Base-by-base conservation (phyloP, 1,140 invertebrate genomes). In the Hesperophylax magnus region DNA sequence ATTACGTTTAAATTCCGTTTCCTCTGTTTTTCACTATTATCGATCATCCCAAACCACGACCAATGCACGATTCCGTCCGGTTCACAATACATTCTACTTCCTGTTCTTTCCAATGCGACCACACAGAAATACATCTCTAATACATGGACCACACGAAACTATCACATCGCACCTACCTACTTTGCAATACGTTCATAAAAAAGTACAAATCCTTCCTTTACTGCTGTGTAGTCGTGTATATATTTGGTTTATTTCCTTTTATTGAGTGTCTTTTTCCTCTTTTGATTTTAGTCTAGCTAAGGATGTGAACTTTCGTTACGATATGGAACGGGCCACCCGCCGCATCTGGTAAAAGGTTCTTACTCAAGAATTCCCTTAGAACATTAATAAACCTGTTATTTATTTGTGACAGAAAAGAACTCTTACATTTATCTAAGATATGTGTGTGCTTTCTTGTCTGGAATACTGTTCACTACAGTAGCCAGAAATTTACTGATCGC, bases 41-140 rank as follows among this genome's bases (percentile, higher is more conserved):
- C 47, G 20, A 72, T 54, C 69, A 72, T 72, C 69, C 69, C 34
- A 20, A 52, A 20, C 53, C 69, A 53, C 69, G 47, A 72, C 8
- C 18, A 39, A 72, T 47, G 69, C 53, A 53, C 69, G 53, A 53
- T 72, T 39, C 14, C n/a, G 39, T 72, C 14, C 47, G 47, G 18
- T 72, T n/a, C 69, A 72, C 47, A 72, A 72, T 54, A 24, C 18
- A 18, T 72, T 72, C 69, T 18, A 54, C 53, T 72, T 72, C 69
- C 69, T 54, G 34, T 53, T 22, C 69, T 24, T 53, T 72, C 53
- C 47, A 53, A 54, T 47, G 47, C 47, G 69, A 72, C 69, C 69
- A 53, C 69, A 72, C 69, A 53, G n/a, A 54, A 72, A 47, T 47
- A 54, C 69, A 24, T 27, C 18, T 67, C 31, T 54, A 24, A 53